phyloP scores from a whole-genome alignment of 2,113 vertebrate species.

The Hemicordylus capensis region DNA sequence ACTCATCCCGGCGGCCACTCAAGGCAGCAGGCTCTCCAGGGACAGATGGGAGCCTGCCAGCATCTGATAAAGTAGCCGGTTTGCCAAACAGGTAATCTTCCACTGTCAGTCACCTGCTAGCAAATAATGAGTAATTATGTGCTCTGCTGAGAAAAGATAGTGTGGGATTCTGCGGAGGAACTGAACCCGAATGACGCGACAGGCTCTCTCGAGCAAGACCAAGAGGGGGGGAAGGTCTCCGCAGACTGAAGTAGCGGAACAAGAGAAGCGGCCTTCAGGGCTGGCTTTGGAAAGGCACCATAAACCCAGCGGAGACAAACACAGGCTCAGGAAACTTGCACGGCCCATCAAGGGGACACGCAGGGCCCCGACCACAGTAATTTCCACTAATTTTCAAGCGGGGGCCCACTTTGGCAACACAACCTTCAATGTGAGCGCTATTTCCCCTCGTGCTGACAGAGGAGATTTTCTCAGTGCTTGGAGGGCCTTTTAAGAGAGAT shows the following conservation, averaged over 20 bases:
- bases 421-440: too few relatives aligned
- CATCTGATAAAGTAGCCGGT: conserved; percentile 29
- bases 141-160: neutral
- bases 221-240: neutral
- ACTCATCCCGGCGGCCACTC: conserved; percentile 31
- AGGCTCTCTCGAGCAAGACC: neutral
- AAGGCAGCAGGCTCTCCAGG: conserved; percentile 11
- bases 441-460: too few relatives aligned
- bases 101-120: neutral
- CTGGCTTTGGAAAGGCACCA: conserved; percentile 13
- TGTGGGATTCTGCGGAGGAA: neutral
- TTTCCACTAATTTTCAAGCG: too few relatives aligned
- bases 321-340: neutral
- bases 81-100: conserved; percentile 33
- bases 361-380: neutral
- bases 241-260: neutral
- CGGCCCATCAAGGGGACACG: too few relatives aligned
- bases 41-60: conserved; percentile 22
- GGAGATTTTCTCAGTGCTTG: too few relatives aligned
- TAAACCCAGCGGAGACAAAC: rapidly evolving
- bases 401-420: too few relatives aligned
- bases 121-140: neutral
- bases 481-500: too few relatives aligned
- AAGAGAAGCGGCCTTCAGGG: conserved; percentile 15
- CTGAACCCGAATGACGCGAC: neutral